phyloP scores from a whole-genome alignment of 2,113 vertebrate genomes.

The Hydrochoerus hydrochaeris region DNA sequence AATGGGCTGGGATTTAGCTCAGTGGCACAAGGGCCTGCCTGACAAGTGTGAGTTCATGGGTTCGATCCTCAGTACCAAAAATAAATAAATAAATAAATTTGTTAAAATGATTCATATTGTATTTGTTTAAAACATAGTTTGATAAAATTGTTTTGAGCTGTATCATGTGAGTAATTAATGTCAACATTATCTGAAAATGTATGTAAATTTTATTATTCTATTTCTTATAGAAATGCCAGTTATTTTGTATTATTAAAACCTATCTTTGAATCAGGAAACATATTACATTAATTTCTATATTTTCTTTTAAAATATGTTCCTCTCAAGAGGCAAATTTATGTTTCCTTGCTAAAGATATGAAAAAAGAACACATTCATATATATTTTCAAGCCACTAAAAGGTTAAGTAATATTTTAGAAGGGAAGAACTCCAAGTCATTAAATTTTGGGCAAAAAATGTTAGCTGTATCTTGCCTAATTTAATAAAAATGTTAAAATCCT shows the following conservation, averaged over 20 bases:
- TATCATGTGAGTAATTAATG: background rate
- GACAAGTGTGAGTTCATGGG: no score
- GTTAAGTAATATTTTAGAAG: slow-evolving; percentile 60
- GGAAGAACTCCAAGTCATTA: slow-evolving; percentile 45
- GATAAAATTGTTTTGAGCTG: background rate
- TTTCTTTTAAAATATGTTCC: slow-evolving; percentile 45
- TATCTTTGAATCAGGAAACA: background rate
- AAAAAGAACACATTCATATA: slow-evolving; percentile 23
- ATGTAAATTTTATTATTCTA: slow-evolving; percentile 35
- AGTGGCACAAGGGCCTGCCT: no score
- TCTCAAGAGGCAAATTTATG: slow-evolving; percentile 16
- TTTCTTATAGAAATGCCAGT: slow-evolving; percentile 27
- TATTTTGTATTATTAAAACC: slow-evolving; percentile 21
- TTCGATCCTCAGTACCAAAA: no score
- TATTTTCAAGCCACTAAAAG: slow-evolving; percentile 6
- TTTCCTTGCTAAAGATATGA: slow-evolving; percentile 2
- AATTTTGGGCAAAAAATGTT: slow-evolving; percentile 47
- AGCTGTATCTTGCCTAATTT: slow-evolving; percentile 25
- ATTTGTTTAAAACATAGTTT: background rate
- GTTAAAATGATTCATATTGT: background rate
- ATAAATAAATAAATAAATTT: background rate
- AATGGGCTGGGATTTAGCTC: no score
- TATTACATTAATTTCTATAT: slow-evolving; percentile 40
- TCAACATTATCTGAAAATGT: slow-evolving; percentile 39
- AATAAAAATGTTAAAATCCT: background rate